These are phyloP conservation scores for Meloidogyne exigua DNA, from an alignment of 1,140 invertebrate species.

Conservation along the genomic window DNA sequence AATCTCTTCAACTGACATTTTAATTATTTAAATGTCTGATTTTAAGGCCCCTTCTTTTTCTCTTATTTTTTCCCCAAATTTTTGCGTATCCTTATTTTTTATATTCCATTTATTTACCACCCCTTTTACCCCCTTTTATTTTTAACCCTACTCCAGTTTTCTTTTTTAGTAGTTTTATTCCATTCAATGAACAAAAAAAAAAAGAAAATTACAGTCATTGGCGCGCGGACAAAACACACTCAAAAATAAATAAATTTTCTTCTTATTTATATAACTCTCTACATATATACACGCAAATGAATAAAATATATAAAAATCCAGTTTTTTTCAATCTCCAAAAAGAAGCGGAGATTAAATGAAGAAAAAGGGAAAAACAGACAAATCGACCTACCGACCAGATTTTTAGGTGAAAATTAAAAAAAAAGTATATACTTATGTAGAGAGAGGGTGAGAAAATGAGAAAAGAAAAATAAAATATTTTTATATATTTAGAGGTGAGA, in stretches of 20 bases:
- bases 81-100: neutral
- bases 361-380: neutral
- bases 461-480: neutral
- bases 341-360: neutral
- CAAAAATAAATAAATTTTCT: neutral
- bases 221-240: neutral
- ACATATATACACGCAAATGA: neutral
- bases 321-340: conserved; percentile 2
- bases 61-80: neutral
- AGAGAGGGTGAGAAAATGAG: neutral
- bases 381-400: conserved; percentile 4
- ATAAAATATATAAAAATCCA: neutral
- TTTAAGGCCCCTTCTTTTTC: neutral
- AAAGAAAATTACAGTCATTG: neutral
- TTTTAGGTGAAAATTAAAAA: conserved; percentile 1
- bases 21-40: neutral
- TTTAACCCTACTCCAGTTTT: neutral
- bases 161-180: neutral
- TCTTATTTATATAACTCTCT: too few relatives aligned
- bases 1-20: too few relatives aligned
- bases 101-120: neutral
- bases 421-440: neutral
- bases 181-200: conserved; percentile 5
- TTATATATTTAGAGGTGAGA: neutral
- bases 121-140: neutral